Conservation (phyloP, 2,888 invertebrate species). For the Bembecia ichneumoniformis region DNA sequence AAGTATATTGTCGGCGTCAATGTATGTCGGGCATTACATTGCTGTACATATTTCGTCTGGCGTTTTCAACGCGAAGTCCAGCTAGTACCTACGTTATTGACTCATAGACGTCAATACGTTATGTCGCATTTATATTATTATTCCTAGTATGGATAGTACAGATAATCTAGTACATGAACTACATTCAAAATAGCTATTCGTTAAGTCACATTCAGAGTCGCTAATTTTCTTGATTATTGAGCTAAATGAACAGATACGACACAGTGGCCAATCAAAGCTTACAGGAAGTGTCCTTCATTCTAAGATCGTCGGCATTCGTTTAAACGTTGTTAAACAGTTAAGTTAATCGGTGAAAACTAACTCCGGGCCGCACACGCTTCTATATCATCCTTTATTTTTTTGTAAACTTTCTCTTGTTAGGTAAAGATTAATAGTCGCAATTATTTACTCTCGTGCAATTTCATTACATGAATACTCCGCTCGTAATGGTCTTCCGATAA, state of each 20-base stretch:
- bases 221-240: too few species aligned
- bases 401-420: conserved; percentile 20
- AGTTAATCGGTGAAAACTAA: conserved; percentile 60
- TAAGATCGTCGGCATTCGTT: conserved; percentile 35
- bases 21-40: too few species aligned
- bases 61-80: too few species aligned
- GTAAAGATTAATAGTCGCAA: neutral
- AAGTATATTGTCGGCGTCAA: too few species aligned
- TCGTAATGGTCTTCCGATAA: neutral
- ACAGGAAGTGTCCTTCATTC: conserved; percentile 39
- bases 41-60: too few species aligned
- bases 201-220: too few species aligned
- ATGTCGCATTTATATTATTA: too few species aligned
- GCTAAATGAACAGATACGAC: neutral
- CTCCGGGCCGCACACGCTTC: conserved; percentile 21
- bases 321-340: conserved; percentile 52
- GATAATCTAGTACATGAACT: too few species aligned
- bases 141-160: too few species aligned
- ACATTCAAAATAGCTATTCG: too few species aligned
- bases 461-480: neutral
- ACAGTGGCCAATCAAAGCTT: conserved; percentile 17
- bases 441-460: neutral
- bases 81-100: too few species aligned
- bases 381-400: conserved; percentile 20
- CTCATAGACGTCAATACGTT: too few species aligned